phyloP scores from a whole-genome alignment of 2,113 vertebrate species.

The Paradisaea rubra region DNA sequence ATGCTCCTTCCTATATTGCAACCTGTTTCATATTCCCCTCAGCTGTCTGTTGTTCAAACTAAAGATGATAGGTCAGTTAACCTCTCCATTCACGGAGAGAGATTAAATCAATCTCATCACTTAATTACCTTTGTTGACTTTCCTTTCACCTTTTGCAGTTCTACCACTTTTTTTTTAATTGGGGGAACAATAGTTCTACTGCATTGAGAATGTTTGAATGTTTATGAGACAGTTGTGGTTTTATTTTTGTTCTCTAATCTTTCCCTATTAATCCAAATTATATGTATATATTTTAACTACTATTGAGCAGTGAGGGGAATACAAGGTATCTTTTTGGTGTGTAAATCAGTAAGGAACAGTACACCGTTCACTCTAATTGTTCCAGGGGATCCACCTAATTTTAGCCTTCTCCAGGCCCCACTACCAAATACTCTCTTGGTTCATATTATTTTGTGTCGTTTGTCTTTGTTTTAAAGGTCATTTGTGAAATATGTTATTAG shows the following conservation, averaged over 20 bases:
- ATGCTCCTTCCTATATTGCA: background rate
- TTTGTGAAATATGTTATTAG: background rate
- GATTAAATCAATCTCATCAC: constrained; percentile 17
- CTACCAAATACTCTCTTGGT: background rate
- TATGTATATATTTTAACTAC: background rate
- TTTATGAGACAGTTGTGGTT: background rate
- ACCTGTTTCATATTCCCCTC: background rate
- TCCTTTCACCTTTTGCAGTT: background rate
- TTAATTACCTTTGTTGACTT: constrained; percentile 9
- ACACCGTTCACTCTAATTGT: background rate
- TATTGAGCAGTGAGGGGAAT: background rate
- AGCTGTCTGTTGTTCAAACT: background rate
- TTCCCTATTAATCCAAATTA: background rate
- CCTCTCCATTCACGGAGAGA: background rate
- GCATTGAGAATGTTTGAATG: background rate
- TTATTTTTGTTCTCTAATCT: background rate
- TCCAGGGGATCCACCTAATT: background rate
- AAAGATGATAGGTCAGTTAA: constrained; percentile 10
- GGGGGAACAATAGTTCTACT: background rate
- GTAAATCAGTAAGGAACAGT: background rate
- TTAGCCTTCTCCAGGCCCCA: background rate
- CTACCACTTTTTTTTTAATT: background rate
- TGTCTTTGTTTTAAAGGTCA: background rate
- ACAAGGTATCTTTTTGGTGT: background rate
- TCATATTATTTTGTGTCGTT: background rate